These are phyloP conservation scores for Eira barbara DNA, from an alignment of 2,113 vertebrate genomes.

Conservation along the genomic window DNA sequence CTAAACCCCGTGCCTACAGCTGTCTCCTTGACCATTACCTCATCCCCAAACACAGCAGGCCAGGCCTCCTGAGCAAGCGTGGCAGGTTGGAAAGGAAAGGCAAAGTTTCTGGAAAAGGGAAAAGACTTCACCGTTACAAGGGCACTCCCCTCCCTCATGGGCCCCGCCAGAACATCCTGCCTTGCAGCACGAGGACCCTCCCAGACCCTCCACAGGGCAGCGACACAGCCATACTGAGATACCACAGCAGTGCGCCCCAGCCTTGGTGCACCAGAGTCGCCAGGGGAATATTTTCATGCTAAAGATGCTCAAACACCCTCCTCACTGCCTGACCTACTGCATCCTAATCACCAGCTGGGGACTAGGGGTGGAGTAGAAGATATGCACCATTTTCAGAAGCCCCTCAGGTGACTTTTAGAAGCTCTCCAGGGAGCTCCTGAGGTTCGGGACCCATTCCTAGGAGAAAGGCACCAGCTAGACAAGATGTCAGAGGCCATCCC, in stretches of 20 bases:
- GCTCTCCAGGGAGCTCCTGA: neutral
- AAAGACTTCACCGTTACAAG: neutral
- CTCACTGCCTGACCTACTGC: neutral
- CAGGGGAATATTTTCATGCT: neutral
- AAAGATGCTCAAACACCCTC: neutral
- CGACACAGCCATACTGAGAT: neutral
- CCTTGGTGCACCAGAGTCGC: too few species aligned
- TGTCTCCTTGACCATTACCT: slow-evolving; percentile 46
- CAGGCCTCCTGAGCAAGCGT: neutral
- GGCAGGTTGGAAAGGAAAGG: neutral
- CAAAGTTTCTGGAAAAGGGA: neutral
- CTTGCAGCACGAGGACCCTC: neutral
- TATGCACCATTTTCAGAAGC: neutral
- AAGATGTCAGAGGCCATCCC: neutral
- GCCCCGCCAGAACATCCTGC: neutral
- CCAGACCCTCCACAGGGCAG: neutral
- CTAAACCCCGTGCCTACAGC: neutral
- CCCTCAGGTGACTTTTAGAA: neutral
- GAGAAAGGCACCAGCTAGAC: neutral
- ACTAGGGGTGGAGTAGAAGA: neutral
- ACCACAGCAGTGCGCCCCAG: neutral
- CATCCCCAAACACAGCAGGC: slow-evolving; percentile 28
- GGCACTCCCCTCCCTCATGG: too few species aligned
- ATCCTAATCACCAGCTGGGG: neutral
- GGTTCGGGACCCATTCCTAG: neutral